Evolutionary conservation across 2,113 vertebrate species (phyloP).

Genomic region (Melanostigma gelatinosum): DNA sequence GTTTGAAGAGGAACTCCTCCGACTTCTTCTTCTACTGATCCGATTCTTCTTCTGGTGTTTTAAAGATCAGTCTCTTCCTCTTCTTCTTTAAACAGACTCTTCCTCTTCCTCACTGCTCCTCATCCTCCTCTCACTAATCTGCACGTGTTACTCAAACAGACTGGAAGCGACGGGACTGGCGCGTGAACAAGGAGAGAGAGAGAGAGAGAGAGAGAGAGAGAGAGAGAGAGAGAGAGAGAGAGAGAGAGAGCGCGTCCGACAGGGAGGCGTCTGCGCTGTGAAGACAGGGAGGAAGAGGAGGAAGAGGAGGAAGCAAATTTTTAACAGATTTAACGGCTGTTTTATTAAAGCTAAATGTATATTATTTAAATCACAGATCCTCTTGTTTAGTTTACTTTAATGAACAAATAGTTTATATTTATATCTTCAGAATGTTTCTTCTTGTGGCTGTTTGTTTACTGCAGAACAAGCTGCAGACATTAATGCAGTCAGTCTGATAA

Average conservation of each 20-base stretch:
- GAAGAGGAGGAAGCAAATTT: neutral
- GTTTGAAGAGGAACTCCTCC: neutral
- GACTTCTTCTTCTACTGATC: neutral
- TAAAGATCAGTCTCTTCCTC: neutral
- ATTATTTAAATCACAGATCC: no score
- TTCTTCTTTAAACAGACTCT: slow-evolving; percentile 1
- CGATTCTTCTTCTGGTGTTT: neutral
- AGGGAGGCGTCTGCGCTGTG: neutral
- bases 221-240: no score
- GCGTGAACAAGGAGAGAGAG: neutral
- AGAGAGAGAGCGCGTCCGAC: no score
- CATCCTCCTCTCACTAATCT: neutral
- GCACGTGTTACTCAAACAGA: neutral
- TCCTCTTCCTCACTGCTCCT: neutral
- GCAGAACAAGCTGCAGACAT: no score
- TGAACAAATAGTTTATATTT: no score
- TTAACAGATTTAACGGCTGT: no score
- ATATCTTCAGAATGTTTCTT: no score
- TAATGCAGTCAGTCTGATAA: no score
- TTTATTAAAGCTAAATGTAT: no score
- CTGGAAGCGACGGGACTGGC: neutral
- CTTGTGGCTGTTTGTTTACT: no score
- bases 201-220: no score
- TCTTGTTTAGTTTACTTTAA: no score
- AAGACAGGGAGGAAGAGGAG: neutral